Percentiles rank a stretch among this genome's conserved stretches.
These are phyloP conservation scores for Pogonocichla stellata DNA, from an alignment of 2,113 vertebrate genomes.

Conservation along the genomic window DNA sequence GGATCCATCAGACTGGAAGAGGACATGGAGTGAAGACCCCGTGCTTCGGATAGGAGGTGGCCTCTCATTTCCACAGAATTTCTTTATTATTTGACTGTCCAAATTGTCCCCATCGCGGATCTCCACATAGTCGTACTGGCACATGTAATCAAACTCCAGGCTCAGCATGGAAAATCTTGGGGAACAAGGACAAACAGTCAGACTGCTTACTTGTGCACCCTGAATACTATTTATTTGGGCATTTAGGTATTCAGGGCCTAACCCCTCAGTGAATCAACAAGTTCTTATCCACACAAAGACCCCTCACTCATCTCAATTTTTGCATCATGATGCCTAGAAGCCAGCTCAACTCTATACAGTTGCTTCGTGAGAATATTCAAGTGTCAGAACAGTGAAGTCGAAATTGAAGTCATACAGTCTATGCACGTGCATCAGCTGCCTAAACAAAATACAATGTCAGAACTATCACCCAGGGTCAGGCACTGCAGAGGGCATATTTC, in stretches of 20 bases:
- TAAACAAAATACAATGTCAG: neutral
- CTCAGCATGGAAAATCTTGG: constrained; percentile 95
- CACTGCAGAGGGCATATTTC: neutral
- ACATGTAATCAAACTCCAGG: constrained; percentile 92
- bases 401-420: neutral
- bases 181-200: neutral
- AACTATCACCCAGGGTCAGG: neutral
- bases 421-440: neutral
- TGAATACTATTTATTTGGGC: neutral
- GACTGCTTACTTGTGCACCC: neutral
- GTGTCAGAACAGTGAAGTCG: neutral
- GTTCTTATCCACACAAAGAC: neutral
- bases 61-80: constrained; percentile 90
- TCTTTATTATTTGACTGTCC: constrained; percentile 85
- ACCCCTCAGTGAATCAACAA: neutral
- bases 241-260: neutral
- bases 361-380: neutral
- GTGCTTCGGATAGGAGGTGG: constrained; percentile 86
- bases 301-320: neutral
- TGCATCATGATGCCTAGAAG: neutral
- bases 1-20: constrained; percentile 95
- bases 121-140: constrained; percentile 95
- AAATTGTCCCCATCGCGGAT: constrained; percentile 90
- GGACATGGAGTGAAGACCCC: constrained; percentile 86
- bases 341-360: neutral